Evolutionary conservation across 2,888 invertebrate genomes (phyloP).

Genomic region (Agrochola macilenta): DNA sequence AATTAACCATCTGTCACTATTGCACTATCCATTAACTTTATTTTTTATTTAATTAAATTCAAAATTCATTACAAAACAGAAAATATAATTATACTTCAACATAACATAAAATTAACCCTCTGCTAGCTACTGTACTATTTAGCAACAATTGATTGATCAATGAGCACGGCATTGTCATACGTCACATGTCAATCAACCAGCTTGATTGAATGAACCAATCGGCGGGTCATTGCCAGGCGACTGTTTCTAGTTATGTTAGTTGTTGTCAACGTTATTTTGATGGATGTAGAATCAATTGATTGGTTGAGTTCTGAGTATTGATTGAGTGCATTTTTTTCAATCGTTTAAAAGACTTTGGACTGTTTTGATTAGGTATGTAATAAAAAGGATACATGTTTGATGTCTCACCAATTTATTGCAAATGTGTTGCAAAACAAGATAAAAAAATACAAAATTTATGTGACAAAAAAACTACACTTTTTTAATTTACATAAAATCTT

Average conservation of each 20-base stretch:
- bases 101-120: background rate
- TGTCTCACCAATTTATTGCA: background rate
- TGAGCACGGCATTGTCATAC: constrained; percentile 44
- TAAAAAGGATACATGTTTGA: background rate
- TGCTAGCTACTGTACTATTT: constrained; percentile 11
- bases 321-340: constrained; percentile 51
- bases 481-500: background rate
- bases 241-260: constrained; percentile 32
- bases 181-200: constrained; percentile 66
- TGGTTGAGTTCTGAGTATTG: constrained; percentile 16
- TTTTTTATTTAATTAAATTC: no score
- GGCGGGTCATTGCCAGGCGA: constrained; percentile 58
- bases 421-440: background rate
- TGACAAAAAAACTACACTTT: background rate
- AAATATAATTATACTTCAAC: background rate
- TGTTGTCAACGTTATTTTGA: constrained; percentile 60
- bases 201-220: constrained; percentile 64
- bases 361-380: constrained; percentile 1
- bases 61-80: background rate
- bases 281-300: constrained; percentile 58
- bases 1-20: background rate
- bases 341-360: constrained; percentile 41
- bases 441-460: background rate
- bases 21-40: background rate
- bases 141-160: constrained; percentile 52